phyloP scores from a whole-genome alignment of 1,140 invertebrate genomes.

The Globodera rostochiensis region DNA sequence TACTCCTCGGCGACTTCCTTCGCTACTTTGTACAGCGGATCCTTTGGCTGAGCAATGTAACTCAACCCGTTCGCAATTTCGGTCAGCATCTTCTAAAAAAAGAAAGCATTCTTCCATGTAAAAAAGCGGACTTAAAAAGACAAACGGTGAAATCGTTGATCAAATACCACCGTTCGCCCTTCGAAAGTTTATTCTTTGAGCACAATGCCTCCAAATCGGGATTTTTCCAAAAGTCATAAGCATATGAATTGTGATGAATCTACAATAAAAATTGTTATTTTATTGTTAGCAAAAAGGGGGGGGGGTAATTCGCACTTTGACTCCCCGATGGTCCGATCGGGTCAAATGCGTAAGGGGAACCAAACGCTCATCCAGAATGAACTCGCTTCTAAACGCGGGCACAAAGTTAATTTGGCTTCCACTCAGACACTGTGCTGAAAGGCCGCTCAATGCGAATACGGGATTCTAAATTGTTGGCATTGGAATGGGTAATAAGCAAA shows the following conservation, averaged over 20 bases:
- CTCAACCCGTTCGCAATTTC: slow-evolving; percentile 29
- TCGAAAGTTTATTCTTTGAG: slow-evolving; percentile 41
- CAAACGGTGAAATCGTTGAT: slow-evolving; percentile 59
- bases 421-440: not conserved
- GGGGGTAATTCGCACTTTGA: slow-evolving; percentile 36
- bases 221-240: slow-evolving; percentile 57
- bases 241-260: slow-evolving; percentile 59
- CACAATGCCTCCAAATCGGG: slow-evolving; percentile 49
- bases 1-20: slow-evolving; percentile 21
- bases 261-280: slow-evolving; percentile 20
- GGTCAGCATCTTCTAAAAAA: slow-evolving; percentile 43
- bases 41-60: slow-evolving; percentile 16
- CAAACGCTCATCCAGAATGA: slow-evolving; percentile 54
- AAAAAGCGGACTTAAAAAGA: slow-evolving; percentile 16
- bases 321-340: slow-evolving; percentile 54
- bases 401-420: slow-evolving; percentile 51
- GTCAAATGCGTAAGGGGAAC: slow-evolving; percentile 46
- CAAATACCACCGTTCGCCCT: slow-evolving; percentile 59
- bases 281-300: slow-evolving; percentile 8
- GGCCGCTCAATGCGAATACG: slow-evolving; percentile 43
- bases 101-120: not conserved
- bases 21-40: slow-evolving; percentile 11
- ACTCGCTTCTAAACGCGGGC: slow-evolving; percentile 48
- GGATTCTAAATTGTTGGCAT: slow-evolving; percentile 39
- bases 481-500: not conserved